phyloP scores from a whole-genome alignment of 2,888 invertebrate species.

The Mellilla xanthometata region DNA sequence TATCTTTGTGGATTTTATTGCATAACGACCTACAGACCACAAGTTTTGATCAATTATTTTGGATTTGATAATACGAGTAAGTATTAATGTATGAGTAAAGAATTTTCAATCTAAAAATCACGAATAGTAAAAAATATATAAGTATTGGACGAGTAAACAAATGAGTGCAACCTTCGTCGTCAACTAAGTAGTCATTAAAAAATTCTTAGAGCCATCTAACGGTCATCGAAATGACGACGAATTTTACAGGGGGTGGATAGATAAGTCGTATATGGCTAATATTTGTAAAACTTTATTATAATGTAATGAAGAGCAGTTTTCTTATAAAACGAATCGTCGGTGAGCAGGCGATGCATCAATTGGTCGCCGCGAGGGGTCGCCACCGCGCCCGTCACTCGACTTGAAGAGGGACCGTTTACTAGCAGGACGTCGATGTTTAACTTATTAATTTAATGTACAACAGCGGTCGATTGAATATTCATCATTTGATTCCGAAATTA shows the following conservation, averaged over 20 bases:
- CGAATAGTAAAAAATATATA: too few relatives aligned
- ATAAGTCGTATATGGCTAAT: too few relatives aligned
- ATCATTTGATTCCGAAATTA: conserved; percentile 40
- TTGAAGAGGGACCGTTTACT: conserved; percentile 44
- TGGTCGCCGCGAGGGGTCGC: conserved; percentile 72
- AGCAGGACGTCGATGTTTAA: conserved; percentile 46
- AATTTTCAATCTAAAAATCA: too few relatives aligned
- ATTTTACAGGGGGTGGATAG: too few relatives aligned
- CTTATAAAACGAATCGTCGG: conserved; percentile 46
- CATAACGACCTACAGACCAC: conserved; percentile 19
- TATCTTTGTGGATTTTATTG: conserved; percentile 42
- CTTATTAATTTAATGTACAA: conserved; percentile 21
- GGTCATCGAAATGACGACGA: too few relatives aligned
- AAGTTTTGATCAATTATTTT: conserved; percentile 19
- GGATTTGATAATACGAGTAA: too few relatives aligned
- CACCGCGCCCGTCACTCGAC: conserved; percentile 49
- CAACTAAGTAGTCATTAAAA: too few relatives aligned
- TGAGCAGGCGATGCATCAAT: conserved; percentile 75
- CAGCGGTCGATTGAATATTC: conserved; percentile 19
- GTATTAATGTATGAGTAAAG: too few relatives aligned
- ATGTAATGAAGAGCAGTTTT: conserved; percentile 25
- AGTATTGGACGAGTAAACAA: too few relatives aligned
- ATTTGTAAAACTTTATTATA: too few relatives aligned
- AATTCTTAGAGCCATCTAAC: too few relatives aligned
- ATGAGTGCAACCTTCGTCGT: too few relatives aligned